Percentiles rank a stretch among this genome's conserved stretches.
phyloP scores from a whole-genome alignment of 2,113 vertebrate genomes.

The Taxidea taxus region DNA sequence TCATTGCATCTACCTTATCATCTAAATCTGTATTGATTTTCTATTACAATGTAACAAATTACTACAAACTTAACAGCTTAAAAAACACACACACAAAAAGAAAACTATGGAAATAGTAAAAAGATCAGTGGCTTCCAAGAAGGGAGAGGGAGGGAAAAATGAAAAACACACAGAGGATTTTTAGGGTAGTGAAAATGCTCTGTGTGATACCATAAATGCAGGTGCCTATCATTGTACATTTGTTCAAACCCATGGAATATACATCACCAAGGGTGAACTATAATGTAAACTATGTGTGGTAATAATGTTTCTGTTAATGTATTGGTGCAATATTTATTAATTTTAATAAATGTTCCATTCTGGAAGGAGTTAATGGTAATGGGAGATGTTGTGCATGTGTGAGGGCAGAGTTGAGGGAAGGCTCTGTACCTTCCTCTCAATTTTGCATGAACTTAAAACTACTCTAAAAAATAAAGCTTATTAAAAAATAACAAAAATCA shows the following conservation, averaged over 20 bases:
- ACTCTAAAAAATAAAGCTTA: background rate
- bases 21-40: background rate
- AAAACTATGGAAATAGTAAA: background rate
- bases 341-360: background rate
- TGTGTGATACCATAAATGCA: background rate
- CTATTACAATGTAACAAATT: background rate
- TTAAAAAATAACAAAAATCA: background rate
- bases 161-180: background rate
- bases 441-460: background rate
- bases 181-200: background rate
- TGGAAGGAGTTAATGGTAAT: background rate
- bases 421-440: background rate
- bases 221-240: background rate
- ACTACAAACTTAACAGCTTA: background rate
- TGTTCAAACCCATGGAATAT: background rate
- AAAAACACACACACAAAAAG: background rate
- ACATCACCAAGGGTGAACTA: background rate
- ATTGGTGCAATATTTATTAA: background rate
- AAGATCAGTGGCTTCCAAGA: background rate
- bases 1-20: background rate
- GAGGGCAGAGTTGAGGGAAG: background rate
- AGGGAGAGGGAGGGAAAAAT: background rate
- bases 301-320: background rate
- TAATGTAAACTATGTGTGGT: background rate
- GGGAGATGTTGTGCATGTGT: background rate